These are phyloP conservation scores for Taurulus bubalis DNA, from an alignment of 2,113 vertebrate species.

Conservation along the genomic window DNA sequence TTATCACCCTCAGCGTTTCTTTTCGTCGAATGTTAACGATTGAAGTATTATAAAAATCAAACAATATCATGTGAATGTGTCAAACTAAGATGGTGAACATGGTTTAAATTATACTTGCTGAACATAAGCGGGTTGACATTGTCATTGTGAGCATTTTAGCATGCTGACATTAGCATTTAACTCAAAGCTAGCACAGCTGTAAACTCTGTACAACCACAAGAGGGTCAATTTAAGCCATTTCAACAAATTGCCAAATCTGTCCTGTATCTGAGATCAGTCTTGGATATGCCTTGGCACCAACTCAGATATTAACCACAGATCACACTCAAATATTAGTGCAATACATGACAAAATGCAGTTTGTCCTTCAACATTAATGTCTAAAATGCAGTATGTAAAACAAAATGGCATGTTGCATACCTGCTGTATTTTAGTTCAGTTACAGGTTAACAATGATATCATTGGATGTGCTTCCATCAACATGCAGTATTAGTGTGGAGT, in stretches of 20 bases:
- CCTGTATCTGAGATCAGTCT: neutral
- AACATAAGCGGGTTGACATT: neutral
- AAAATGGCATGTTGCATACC: constrained; percentile 33
- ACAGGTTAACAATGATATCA: constrained; percentile 8
- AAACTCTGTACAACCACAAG: neutral
- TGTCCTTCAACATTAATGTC: constrained; percentile 28
- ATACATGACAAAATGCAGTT: constrained; percentile 24
- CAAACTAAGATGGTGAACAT: constrained; percentile 8
- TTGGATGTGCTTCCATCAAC: constrained; percentile 28
- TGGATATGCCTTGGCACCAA: neutral
- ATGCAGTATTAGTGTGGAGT: constrained; percentile 22
- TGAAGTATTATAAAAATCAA: neutral
- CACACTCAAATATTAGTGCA: constrained; percentile 9
- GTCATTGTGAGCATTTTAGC: neutral
- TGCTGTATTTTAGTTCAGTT: constrained; percentile 33
- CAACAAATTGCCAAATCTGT: neutral
- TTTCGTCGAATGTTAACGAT: neutral
- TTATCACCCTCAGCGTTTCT: neutral
- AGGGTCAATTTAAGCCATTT: neutral
- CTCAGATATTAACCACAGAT: neutral
- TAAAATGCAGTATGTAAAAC: neutral
- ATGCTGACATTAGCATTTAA: neutral
- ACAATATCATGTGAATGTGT: neutral
- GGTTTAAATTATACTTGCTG: neutral
- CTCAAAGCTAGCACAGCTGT: neutral